Base-by-base conservation (phyloP, 2,888 invertebrate species). In the Agrilus mali region DNA sequence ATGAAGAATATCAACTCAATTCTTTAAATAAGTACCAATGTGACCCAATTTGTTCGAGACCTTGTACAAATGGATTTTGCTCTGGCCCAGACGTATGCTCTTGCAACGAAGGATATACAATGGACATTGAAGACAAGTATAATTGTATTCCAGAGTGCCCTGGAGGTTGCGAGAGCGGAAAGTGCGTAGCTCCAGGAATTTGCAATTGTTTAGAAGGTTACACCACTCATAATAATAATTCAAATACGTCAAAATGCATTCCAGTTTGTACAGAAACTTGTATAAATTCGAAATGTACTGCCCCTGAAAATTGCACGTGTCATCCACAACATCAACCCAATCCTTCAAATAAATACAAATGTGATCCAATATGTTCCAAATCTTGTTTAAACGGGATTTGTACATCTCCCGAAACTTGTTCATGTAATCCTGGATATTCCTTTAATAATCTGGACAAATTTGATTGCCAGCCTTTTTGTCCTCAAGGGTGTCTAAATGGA, bases 1-100 rank as follows among this genome's bases (percentile, higher is more conserved):
- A 72, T 43, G 47, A 64, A 10, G 79, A 78, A 33, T 77, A 72
- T 44, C 50, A 65, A 1, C 45, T 55, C 27, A 74, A 76, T 48
- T 63, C 48, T n/a, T 53, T 55, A 2, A 66, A 71, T 41, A 44
- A 47, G 38, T 51, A 43, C 36, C 43, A 44, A 22, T 50, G 50
- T 36, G 46, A 41, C n/a, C 20, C 44, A 8, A 27, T 42, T 6
- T 50, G 50, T 31, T 27, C 17, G 3, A 43, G 33, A 33, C 22
- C 43, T 7, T 50, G 50, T 38, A 13, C 20, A 10, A 46, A 50
- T 31, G 50, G 43, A 12, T 46, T 20, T 33, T 49, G 55, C 33
- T 36, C 47, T 7, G 47, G 47, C 2, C 53, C 55, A 8, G 45
- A 52, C 64, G 1, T 45, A 46, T 74, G 72, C 47, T 50, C 64